phyloP scores from a whole-genome alignment of 2,888 invertebrate genomes.

The Pilophorus perplexus region DNA sequence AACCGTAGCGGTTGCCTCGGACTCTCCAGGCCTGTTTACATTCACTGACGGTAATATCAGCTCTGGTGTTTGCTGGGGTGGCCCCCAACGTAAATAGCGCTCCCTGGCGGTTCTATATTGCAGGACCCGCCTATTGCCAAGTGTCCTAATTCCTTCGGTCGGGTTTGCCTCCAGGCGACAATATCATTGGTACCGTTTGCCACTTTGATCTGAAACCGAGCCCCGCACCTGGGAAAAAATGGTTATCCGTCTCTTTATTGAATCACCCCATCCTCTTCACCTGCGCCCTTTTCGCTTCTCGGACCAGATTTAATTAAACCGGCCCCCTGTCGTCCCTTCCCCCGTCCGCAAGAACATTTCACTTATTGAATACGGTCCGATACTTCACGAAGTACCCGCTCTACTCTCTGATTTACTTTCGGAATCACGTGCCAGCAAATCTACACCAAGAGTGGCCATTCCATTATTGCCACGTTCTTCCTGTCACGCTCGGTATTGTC shows the following conservation, averaged over 20 bases:
- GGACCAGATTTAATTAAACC: too few species aligned
- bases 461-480: too few species aligned
- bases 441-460: too few species aligned
- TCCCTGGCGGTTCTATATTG: slow-evolving; percentile 11
- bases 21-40: slow-evolving; percentile 8
- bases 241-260: neutral
- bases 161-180: slow-evolving; percentile 20
- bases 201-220: slow-evolving; percentile 21
- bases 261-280: too few species aligned
- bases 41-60: slow-evolving; percentile 37
- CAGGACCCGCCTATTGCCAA: slow-evolving; percentile 15
- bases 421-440: too few species aligned
- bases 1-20: neutral
- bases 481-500: too few species aligned
- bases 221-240: neutral
- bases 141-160: slow-evolving; percentile 36
- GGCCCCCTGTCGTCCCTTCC: too few species aligned
- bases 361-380: too few species aligned
- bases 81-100: slow-evolving; percentile 34
- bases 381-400: too few species aligned
- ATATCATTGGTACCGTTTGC: slow-evolving; percentile 12
- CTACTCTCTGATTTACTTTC: too few species aligned
- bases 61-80: slow-evolving; percentile 21
- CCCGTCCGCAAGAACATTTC: too few species aligned
- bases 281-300: too few species aligned